These are phyloP conservation scores for Diachrysia chrysitis DNA, from an alignment of 2,888 invertebrate genomes.

Conservation along the genomic window DNA sequence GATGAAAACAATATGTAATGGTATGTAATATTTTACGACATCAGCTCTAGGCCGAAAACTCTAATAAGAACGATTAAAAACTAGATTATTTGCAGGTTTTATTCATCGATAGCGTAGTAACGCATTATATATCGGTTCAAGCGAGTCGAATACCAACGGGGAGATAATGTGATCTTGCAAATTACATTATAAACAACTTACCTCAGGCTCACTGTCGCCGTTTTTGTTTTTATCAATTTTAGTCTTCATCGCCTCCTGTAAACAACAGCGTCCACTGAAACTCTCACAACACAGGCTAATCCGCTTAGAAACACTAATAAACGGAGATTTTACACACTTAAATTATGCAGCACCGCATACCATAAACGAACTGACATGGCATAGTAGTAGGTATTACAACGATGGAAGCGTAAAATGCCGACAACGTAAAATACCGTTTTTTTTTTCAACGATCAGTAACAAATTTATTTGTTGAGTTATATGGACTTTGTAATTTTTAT, in stretches of 20 bases:
- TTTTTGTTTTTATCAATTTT: constrained; percentile 89
- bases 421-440: constrained; percentile 66
- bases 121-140: constrained; percentile 51
- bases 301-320: constrained; percentile 71
- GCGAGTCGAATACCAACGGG: constrained; percentile 57
- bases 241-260: constrained; percentile 89
- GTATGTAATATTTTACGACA: neutral
- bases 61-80: neutral
- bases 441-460: constrained; percentile 46
- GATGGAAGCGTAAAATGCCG: constrained; percentile 76
- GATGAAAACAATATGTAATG: constrained; percentile 8
- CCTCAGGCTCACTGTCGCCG: constrained; percentile 89
- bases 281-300: constrained; percentile 77
- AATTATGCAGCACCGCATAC: constrained; percentile 83
- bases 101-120: constrained; percentile 23
- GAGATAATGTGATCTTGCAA: constrained; percentile 56
- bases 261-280: constrained; percentile 80
- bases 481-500: constrained; percentile 45
- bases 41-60: neutral
- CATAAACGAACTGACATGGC: constrained; percentile 85
- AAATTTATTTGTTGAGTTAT: constrained; percentile 22
- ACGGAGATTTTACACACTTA: constrained; percentile 76
- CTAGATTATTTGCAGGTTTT: constrained; percentile 34
- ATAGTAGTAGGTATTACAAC: constrained; percentile 67
- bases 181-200: constrained; percentile 78